These are phyloP conservation scores for Ramphastos sulfuratus DNA, from an alignment of 2,113 vertebrate species.

Conservation along the genomic window DNA sequence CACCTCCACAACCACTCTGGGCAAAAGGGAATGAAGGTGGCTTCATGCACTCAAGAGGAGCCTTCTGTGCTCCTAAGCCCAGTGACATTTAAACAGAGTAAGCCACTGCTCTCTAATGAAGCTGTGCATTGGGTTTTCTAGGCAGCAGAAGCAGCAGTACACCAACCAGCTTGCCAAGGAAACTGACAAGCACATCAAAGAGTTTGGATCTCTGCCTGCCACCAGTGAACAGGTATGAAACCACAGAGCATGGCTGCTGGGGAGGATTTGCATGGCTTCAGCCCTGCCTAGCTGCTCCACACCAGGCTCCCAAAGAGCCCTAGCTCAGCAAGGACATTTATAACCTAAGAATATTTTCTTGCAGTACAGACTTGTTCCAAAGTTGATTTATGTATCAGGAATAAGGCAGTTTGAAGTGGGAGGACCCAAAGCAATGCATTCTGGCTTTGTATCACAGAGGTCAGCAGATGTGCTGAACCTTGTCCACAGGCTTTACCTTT, in stretches of 20 bases:
- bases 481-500: background rate
- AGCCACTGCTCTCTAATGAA: background rate
- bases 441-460: background rate
- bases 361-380: background rate
- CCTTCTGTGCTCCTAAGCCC: background rate
- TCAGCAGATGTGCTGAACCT: background rate
- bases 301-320: background rate
- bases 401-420: background rate
- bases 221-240: constrained; percentile 84
- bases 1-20: no score
- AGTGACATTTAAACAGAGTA: background rate
- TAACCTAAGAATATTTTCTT: background rate
- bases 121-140: constrained; percentile 62
- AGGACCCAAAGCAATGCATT: background rate
- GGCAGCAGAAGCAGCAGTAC: constrained; percentile 92
- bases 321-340: background rate
- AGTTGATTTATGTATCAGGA: background rate
- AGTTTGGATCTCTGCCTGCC: constrained; percentile 88
- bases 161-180: constrained; percentile 95
- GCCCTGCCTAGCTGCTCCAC: background rate
- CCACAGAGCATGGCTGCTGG: background rate
- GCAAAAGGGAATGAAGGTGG: background rate
- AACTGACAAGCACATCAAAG: constrained; percentile 92
- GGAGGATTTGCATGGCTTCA: background rate
- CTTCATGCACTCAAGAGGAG: background rate